A percentile compares a stretch with the other conserved stretches of the same genome.
phyloP scores from a whole-genome alignment of 2,888 invertebrate species.

The Julus scanicus region DNA sequence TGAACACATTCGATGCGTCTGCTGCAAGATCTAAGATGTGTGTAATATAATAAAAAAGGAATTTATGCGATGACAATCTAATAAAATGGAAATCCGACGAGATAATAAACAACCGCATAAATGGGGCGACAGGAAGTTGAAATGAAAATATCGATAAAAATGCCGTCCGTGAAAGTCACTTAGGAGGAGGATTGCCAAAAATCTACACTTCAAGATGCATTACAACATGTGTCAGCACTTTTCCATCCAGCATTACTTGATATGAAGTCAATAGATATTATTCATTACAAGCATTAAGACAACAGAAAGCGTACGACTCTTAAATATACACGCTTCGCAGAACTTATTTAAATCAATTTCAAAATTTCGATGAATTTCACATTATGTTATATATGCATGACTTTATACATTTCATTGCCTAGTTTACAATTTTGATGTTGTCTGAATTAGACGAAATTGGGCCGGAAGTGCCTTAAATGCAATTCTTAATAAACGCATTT shows the following conservation, averaged over 20 bases:
- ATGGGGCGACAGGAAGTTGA: neutral
- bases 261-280: slow-evolving; percentile 3
- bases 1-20: neutral
- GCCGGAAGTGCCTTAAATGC: too few relatives aligned
- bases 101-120: neutral
- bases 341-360: neutral
- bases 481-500: too few relatives aligned
- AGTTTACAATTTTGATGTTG: too few relatives aligned
- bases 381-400: too few relatives aligned
- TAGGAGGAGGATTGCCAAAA: slow-evolving; percentile 5
- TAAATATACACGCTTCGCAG: too few relatives aligned
- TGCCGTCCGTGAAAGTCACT: neutral
- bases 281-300: neutral
- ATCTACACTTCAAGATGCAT: neutral
- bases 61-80: neutral
- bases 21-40: neutral
- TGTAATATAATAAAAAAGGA: neutral
- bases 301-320: neutral
- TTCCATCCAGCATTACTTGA: neutral
- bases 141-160: neutral
- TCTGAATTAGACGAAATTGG: too few relatives aligned
- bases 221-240: slow-evolving; percentile 20
- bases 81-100: neutral
- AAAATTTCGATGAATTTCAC: too few relatives aligned
- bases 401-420: too few relatives aligned